phyloP scores from a whole-genome alignment of 2,113 vertebrate genomes.

The Tringa solitaria region DNA sequence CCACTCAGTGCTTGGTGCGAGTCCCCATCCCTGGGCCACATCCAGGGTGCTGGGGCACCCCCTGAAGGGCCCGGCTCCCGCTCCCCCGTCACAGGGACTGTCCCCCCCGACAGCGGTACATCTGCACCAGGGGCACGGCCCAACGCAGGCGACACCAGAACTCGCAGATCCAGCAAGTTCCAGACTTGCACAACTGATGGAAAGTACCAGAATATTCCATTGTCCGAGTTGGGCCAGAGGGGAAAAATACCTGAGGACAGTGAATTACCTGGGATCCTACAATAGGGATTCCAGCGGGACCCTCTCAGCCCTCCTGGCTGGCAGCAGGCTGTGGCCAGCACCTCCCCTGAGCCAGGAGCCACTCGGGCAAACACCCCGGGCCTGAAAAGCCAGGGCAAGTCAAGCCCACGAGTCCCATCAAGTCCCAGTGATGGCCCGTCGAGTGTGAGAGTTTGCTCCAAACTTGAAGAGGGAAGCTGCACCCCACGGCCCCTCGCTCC shows the following conservation, averaged over 20 bases:
- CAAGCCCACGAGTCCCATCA: neutral
- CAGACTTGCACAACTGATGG: too few relatives aligned
- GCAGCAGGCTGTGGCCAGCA: neutral
- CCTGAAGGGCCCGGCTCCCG: neutral
- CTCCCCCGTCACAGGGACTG: neutral
- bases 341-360: neutral
- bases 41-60: neutral
- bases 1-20: neutral
- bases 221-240: neutral
- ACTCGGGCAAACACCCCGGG: neutral
- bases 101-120: neutral
- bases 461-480: neutral
- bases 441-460: neutral
- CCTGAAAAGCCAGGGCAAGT: neutral
- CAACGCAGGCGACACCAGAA: neutral
- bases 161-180: neutral
- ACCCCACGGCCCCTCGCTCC: neutral
- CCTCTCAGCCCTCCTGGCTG: too few relatives aligned
- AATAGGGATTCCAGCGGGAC: neutral
- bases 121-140: too few relatives aligned
- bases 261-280: neutral
- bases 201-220: neutral
- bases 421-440: neutral
- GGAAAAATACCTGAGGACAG: neutral
- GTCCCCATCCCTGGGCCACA: neutral